Base-by-base conservation (phyloP, 2,113 vertebrate genomes). In the Lophotis ruficrista region DNA sequence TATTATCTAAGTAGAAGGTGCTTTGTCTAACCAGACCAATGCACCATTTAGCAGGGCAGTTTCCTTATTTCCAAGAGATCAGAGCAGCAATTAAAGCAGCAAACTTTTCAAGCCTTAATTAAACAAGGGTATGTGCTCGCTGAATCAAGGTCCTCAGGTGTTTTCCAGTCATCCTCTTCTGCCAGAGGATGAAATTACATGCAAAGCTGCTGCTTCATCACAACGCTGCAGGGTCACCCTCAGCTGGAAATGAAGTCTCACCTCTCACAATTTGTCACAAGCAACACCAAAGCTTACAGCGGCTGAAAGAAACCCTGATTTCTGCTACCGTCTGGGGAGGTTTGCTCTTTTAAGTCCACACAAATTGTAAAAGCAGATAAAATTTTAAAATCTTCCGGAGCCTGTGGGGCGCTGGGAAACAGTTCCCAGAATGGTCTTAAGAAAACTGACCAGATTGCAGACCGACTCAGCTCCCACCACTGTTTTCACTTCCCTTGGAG, bases 61-160 rank as follows among this genome's bases (percentile, higher is more conserved):
- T 94, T 64, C 47, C 72, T 80, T 87, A 2, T 89, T 96, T 90
- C 48, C 69, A 94, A 68, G 64, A 94, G 83, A 97, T 75, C 86
- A 92, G 93, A 94, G 94, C 76, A 87, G 91, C 86, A 97, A 95
- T 96, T 94, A 97, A 81, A 89, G 89, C 83, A 87, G 90, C 83
- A 61, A 94, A 90, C 86, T 91, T 90, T 81, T 80, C 69, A 66
- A 81, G 91, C 85, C 73, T 91, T 94, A 90, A 96, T 71, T 88
- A 96, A 96, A 45, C 0, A 1, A 77, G 78, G 70, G 31, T 56
- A 58, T 50, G 58, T 14, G 70, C 71, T 77, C 14, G 31, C 68
- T 51, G 85, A 94, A 93, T 83, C 51, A 5, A 90, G 80, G 88
- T 90, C 90, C 94, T 78, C 38, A 24, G 96, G 90, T 79, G 69